phyloP scores from a whole-genome alignment of 2,113 vertebrate species.

The Hippoglossus stenolepis region DNA sequence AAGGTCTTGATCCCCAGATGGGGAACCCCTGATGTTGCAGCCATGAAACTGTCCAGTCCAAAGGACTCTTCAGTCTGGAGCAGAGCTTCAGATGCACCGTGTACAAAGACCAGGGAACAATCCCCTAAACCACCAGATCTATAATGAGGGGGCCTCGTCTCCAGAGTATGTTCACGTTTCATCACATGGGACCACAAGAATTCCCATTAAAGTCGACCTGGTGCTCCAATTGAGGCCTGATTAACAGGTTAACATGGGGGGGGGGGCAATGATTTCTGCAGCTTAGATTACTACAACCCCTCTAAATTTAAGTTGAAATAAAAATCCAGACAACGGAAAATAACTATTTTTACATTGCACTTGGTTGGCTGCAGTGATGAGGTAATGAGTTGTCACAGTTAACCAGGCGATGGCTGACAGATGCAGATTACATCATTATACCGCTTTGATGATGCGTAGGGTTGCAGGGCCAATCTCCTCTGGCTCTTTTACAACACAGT shows the following conservation, averaged over 20 bases:
- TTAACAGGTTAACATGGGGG: conserved; percentile 53
- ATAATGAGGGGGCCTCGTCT: too few species aligned
- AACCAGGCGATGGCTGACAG: conserved; percentile 51
- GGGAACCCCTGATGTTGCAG: too few species aligned
- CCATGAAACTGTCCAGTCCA: too few species aligned
- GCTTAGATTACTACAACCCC: conserved; percentile 51
- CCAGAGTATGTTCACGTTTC: conserved; percentile 51
- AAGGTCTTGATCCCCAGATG: too few species aligned
- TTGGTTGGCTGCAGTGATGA: conserved; percentile 30
- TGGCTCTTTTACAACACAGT: conserved; percentile 17
- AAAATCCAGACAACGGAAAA: conserved; percentile 21
- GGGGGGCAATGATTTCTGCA: conserved; percentile 58
- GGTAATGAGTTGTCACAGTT: conserved; percentile 40
- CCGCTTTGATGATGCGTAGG: conserved; percentile 17
- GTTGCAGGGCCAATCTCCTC: conserved; percentile 6
- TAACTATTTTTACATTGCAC: conserved; percentile 19
- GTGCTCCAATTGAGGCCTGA: conserved; percentile 44
- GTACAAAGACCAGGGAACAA: too few species aligned
- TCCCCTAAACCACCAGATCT: too few species aligned
- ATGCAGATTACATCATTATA: conserved; percentile 52
- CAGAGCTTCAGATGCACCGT: too few species aligned
- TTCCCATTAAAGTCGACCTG: conserved; percentile 54
- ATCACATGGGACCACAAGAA: conserved; percentile 60
- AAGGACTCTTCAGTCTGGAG: too few species aligned
- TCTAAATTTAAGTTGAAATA: conserved; percentile 3